Conservation (phyloP, 2,113 vertebrate genomes). For the Sapajus apella region DNA sequence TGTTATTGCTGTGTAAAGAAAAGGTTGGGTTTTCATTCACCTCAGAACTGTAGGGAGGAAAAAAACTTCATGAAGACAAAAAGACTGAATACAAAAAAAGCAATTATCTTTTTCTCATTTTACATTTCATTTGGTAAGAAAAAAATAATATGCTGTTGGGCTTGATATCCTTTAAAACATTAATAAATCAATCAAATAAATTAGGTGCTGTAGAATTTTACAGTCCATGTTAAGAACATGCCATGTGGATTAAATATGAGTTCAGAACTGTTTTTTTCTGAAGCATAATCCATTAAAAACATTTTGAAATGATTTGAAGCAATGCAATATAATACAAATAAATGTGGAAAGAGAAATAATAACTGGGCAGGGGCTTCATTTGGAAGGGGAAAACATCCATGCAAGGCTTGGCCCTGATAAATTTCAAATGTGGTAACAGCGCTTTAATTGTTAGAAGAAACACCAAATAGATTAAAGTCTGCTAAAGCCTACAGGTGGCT, state of each 20-base stretch:
- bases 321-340: slow-evolving; percentile 66
- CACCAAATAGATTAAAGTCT: background rate
- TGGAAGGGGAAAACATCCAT: background rate
- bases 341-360: slow-evolving; percentile 37
- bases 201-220: slow-evolving; percentile 76
- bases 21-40: slow-evolving; percentile 21
- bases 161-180: slow-evolving; percentile 74
- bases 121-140: slow-evolving; percentile 71
- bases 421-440: background rate
- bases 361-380: background rate
- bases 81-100: slow-evolving; percentile 62
- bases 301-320: slow-evolving; percentile 72
- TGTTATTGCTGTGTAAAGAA: background rate
- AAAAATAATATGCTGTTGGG: slow-evolving; percentile 73
- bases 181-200: slow-evolving; percentile 78
- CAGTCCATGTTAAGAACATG: slow-evolving; percentile 69
- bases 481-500: background rate
- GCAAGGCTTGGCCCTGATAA: background rate
- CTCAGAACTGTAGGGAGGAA: background rate
- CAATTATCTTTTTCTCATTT: slow-evolving; percentile 74
- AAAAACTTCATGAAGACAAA: slow-evolving; percentile 3
- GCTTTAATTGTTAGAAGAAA: slow-evolving; percentile 5
- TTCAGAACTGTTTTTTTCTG: slow-evolving; percentile 62
- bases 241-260: slow-evolving; percentile 66
- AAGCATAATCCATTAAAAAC: slow-evolving; percentile 69